These are phyloP conservation scores for Asarcornis scutulata DNA, from an alignment of 2,113 vertebrate genomes.

Conservation along the genomic window DNA sequence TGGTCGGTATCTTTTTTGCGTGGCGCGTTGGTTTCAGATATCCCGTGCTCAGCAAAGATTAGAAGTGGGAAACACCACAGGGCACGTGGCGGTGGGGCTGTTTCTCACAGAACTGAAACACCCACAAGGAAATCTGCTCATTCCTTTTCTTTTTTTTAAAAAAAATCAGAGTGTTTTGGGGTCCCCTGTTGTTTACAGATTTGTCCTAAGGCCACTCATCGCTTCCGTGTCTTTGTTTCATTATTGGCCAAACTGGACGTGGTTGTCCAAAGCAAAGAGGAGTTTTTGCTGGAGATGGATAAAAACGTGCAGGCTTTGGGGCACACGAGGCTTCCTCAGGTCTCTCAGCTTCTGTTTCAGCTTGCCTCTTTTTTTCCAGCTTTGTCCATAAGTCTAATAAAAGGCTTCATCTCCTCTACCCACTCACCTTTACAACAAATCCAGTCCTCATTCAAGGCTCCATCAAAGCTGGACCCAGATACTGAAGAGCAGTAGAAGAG, in stretches of 20 bases:
- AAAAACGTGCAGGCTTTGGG: background rate
- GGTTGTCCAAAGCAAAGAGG: background rate
- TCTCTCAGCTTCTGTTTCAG: background rate
- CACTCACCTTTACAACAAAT: background rate
- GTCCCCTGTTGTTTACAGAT: background rate
- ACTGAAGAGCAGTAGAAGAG: background rate
- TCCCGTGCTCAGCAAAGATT: background rate
- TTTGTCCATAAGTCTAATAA: background rate
- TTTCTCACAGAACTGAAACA: background rate
- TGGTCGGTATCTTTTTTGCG: background rate
- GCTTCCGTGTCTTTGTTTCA: background rate
- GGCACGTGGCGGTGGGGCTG: background rate
- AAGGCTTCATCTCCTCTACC: background rate
- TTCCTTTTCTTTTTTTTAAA: background rate
- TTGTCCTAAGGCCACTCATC: background rate
- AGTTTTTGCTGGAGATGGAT: background rate
- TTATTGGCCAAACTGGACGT: background rate
- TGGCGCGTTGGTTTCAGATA: background rate
- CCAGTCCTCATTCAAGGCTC: background rate
- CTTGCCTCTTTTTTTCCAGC: background rate
- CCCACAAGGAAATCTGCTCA: background rate
- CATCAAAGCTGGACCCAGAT: background rate
- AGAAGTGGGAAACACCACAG: background rate
- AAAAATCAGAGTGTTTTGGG: background rate
- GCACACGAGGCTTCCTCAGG: rapidly evolving